phyloP scores from a whole-genome alignment of 2,888 invertebrate species.

The Axea sp. region DNA sequence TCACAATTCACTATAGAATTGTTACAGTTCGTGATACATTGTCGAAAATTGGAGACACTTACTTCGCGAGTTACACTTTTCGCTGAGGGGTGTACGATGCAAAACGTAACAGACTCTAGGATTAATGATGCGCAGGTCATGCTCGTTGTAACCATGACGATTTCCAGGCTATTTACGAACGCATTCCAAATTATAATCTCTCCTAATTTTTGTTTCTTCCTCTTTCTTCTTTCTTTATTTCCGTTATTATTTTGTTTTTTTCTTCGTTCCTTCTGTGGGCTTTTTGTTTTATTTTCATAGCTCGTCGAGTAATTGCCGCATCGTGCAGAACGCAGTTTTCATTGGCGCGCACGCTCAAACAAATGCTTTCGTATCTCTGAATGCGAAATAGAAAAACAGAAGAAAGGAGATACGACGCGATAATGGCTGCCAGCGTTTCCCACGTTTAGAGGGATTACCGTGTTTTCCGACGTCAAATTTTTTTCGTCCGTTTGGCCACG shows the following conservation, averaged over 20 bases:
- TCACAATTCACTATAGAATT: conserved; percentile 9
- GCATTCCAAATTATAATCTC: conserved; percentile 24
- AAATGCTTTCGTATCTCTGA: conserved; percentile 15
- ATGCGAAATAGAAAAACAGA: conserved; percentile 16
- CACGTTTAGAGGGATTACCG: conserved; percentile 36
- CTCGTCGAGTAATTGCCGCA: conserved; percentile 40
- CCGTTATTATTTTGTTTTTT: neutral
- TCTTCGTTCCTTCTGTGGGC: conserved; percentile 1
- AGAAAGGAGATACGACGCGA: conserved; percentile 27
- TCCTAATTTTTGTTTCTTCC: conserved; percentile 8
- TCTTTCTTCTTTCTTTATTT: neutral
- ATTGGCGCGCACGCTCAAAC: conserved; percentile 24
- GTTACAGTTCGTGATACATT: conserved; percentile 14
- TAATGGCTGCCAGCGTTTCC: conserved; percentile 48
- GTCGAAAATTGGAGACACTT: no score
- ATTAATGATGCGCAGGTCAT: conserved; percentile 41
- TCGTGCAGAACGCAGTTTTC: conserved; percentile 29
- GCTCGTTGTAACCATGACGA: conserved; percentile 35
- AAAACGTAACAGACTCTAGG: conserved; percentile 20
- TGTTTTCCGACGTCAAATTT: conserved; percentile 31
- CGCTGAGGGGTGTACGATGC: no score
- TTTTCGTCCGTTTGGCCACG: conserved; percentile 27
- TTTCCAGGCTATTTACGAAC: conserved; percentile 26
- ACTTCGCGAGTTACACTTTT: no score
- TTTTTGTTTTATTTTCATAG: conserved; percentile 29